Evolutionary conservation across 1,140 invertebrate species (phyloP).

Genomic region (Eueides isabella): DNA sequence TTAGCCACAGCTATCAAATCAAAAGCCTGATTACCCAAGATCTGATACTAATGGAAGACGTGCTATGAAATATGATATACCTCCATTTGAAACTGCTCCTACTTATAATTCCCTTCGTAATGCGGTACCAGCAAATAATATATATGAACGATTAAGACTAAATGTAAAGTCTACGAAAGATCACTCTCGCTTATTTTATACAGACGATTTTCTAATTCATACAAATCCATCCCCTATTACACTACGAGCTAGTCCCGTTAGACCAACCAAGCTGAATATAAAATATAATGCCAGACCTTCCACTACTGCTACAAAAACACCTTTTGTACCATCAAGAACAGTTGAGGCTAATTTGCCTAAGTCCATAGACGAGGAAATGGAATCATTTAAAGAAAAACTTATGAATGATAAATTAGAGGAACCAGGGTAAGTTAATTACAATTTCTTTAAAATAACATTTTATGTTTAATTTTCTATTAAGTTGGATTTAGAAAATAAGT

Average conservation of each 20-base stretch:
- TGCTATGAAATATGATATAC: slow-evolving; percentile 32
- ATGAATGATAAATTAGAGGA: slow-evolving; percentile 37
- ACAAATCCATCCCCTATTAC: slow-evolving; percentile 46
- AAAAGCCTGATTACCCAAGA: neutral
- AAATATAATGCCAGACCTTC: slow-evolving; percentile 24
- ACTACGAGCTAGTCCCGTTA: slow-evolving; percentile 37
- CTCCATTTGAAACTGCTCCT: slow-evolving; percentile 21
- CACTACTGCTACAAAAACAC: slow-evolving; percentile 22
- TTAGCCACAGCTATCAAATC: neutral
- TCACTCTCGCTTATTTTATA: neutral
- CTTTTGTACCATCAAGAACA: slow-evolving; percentile 21
- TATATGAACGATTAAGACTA: slow-evolving; percentile 39
- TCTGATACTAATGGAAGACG: slow-evolving; percentile 13
- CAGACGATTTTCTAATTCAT: slow-evolving; percentile 16
- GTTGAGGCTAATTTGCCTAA: slow-evolving; percentile 37
- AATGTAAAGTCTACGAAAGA: slow-evolving; percentile 31
- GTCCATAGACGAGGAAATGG: slow-evolving; percentile 48
- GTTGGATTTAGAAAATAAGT: too few species aligned
- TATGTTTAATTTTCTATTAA: neutral
- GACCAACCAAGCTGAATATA: slow-evolving; percentile 42
- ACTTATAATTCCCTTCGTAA: slow-evolving; percentile 33
- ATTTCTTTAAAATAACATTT: too few species aligned
- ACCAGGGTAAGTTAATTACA: slow-evolving; percentile 23
- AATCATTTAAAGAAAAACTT: slow-evolving; percentile 42
- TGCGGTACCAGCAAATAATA: slow-evolving; percentile 40